Evolutionary conservation across 1,140 invertebrate genomes (phyloP), one percentile per base, ranked within the genome.

Genomic region (Eriosoma lanigerum): DNA sequence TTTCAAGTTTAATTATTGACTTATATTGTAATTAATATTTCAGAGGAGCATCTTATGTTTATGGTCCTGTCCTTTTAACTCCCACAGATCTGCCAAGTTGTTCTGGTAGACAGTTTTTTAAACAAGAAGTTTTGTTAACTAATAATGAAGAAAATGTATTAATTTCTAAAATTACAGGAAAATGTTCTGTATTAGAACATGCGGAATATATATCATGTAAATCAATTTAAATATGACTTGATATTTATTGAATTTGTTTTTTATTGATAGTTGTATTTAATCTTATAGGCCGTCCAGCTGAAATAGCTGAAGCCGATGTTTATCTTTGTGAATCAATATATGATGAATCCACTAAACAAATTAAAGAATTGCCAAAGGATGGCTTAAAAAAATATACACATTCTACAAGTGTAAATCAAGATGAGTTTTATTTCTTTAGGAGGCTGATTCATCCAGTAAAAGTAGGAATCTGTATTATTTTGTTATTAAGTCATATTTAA

Each of bases 321-420:
- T 99, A 91, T 85, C 91, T 99, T 24, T 98, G 96, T 86, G 96
- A 98, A 86, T 95, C 92, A 0, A 89, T 94, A 75, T 98, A 98
- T 84, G 93, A 97, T 84, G 96, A 98, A 86, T 89, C 91, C 21
- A 94, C 94, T 84, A 91, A 93, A 82, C 88, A 93, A 58, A 90
- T 95, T 17, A 89, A 90, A 54, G 94, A 95, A 85, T 86, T 96
- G 1, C 88, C 89, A 19, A 87, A 88, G 62, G 90, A 92, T 21
- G 93, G 92, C 6, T 85, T 95, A 64, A 91, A 96, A 86, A 96
- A 95, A 86, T 95, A 93, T 83, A 90, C 90, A 76, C 92, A 97
- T 83, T 92, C 92, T 52, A 89, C 91, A 17, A 87, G 90, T 21
- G 96, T 98, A 5, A 93, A 91, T 12, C 92, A 96, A 82, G 97